Evolutionary conservation across 2,113 vertebrate species (phyloP).

Genomic region (Prolemur simus): DNA sequence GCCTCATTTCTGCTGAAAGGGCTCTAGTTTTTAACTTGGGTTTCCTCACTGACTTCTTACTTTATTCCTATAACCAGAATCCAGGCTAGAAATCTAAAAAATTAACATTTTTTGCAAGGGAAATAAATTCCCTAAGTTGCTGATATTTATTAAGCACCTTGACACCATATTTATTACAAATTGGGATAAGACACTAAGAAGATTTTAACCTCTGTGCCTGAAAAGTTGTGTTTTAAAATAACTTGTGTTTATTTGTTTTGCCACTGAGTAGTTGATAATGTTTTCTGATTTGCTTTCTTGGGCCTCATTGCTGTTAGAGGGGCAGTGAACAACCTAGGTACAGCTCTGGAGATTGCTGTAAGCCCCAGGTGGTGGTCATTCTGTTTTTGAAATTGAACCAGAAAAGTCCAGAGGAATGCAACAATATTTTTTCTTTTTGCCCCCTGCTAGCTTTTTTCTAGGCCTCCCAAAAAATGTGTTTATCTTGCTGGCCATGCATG

Average conservation of each 20-base stretch:
- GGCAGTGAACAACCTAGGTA: too few relatives aligned
- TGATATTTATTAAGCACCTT: background rate
- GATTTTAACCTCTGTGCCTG: background rate
- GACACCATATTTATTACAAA: background rate
- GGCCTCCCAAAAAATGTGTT: conserved; percentile 35
- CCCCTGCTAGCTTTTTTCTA: conserved; percentile 33
- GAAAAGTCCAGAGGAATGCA: conserved; percentile 45
- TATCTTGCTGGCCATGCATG: conserved; percentile 57
- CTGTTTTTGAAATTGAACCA: conserved; percentile 43
- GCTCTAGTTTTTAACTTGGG: background rate
- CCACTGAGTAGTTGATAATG: background rate
- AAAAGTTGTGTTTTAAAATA: conserved; percentile 27
- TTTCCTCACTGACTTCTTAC: background rate
- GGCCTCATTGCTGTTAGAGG: background rate
- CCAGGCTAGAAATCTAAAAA: background rate
- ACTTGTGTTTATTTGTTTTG: background rate
- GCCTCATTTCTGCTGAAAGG: background rate
- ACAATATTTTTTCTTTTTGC: conserved; percentile 36
- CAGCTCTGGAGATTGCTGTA: background rate
- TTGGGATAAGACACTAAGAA: background rate
- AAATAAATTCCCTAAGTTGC: background rate
- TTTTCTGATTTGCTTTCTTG: conserved; percentile 3
- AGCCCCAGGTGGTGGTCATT: background rate
- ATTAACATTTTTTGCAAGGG: background rate
- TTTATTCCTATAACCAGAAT: background rate